Conservation (phyloP, 2,113 vertebrate species). For the Nothoprocta perdicaria region DNA sequence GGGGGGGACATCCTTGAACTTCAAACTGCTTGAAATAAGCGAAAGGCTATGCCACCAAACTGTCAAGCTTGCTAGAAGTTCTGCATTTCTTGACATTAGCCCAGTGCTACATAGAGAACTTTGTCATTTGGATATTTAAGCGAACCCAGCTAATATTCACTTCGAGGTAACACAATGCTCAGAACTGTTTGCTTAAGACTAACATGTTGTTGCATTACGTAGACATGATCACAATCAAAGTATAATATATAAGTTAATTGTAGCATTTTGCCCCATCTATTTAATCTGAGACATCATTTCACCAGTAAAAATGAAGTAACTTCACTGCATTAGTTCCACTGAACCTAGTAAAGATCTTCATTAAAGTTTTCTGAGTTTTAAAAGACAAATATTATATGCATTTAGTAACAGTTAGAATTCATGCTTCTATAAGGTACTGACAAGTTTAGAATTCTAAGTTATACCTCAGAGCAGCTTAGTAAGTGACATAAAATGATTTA, state of each 20-base stretch:
- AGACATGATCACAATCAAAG: background rate
- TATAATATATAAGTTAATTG: background rate
- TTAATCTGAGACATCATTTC: background rate
- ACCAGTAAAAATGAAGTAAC: background rate
- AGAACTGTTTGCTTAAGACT: too few relatives aligned
- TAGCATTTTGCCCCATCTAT: background rate
- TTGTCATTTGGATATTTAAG: background rate
- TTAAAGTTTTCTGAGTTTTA: background rate
- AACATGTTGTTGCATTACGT: background rate
- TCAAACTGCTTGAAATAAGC: background rate
- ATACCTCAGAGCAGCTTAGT: background rate
- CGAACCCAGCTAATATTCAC: background rate
- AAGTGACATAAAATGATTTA: rapidly evolving
- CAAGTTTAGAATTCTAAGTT: background rate
- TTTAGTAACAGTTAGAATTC: background rate
- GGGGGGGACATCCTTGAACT: background rate
- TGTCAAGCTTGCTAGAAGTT: background rate
- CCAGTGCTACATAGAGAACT: background rate
- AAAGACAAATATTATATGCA: background rate
- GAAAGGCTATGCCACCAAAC: background rate
- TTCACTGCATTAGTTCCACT: background rate
- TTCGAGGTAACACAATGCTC: too few relatives aligned
- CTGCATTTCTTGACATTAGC: background rate
- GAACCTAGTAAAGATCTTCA: background rate
- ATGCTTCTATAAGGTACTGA: background rate